Percentiles rank a stretch among this genome's conserved stretches.
Evolutionary conservation across 2,888 invertebrate genomes (phyloP).

Genomic region (Carpatolechia fugitivella): DNA sequence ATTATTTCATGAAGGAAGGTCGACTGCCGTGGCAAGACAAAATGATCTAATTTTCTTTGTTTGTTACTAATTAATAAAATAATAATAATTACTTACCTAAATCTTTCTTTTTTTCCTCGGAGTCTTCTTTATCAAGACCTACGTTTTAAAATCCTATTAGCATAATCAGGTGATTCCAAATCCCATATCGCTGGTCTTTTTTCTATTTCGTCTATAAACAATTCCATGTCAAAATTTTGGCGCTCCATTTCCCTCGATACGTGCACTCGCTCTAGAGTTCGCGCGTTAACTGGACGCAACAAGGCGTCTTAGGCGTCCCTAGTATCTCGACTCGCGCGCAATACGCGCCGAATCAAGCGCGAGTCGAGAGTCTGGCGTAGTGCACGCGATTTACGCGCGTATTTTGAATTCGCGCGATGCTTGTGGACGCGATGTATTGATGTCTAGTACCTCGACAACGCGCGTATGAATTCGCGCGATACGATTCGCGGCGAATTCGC

Average conservation of each 20-base stretch:
- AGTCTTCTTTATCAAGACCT: too few species aligned
- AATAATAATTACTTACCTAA: too few species aligned
- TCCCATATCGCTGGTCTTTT: slow-evolving; percentile 19
- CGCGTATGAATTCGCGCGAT: slow-evolving; percentile 1
- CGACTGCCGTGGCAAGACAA: neutral
- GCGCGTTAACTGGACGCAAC: slow-evolving; percentile 16
- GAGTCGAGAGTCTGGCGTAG: slow-evolving; percentile 15
- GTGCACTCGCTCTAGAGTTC: slow-evolving; percentile 16
- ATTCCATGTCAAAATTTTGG: slow-evolving; percentile 19
- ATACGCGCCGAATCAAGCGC: neutral
- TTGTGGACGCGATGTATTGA: slow-evolving; percentile 21
- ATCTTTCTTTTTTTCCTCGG: too few species aligned
- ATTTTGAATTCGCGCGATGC: slow-evolving; percentile 21
- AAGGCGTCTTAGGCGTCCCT: slow-evolving; percentile 13
- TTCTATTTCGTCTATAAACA: slow-evolving; percentile 22
- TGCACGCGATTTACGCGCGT: slow-evolving; percentile 22
- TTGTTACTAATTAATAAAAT: slow-evolving; percentile 16
- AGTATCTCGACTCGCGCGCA: slow-evolving; percentile 18
- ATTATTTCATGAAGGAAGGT: neutral
- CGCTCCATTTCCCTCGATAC: slow-evolving; percentile 17
- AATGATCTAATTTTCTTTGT: slow-evolving; percentile 15
- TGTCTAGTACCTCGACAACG: slow-evolving; percentile 16
- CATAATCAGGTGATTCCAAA: slow-evolving; percentile 20
- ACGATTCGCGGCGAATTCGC: slow-evolving; percentile 1
- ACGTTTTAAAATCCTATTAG: slow-evolving; percentile 19